Evolutionary conservation across 2,797 vertebrate species (phyloP), one percentile per base, ranked within the genome.

Genomic region (Pogoniulus pusillus): DNA sequence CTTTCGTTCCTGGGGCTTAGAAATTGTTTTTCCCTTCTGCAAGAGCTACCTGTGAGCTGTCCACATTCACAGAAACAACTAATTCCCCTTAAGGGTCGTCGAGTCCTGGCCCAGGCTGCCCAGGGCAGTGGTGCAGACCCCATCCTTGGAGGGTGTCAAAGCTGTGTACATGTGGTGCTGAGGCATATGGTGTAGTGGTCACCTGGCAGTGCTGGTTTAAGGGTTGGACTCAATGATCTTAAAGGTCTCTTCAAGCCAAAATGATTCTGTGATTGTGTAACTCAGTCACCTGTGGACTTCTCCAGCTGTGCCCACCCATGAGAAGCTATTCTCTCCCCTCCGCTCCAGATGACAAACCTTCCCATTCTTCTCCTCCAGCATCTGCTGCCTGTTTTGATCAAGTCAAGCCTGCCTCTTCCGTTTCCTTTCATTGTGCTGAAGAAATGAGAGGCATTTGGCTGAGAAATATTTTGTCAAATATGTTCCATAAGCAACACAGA

Each of bases 391-490:
- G 89, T 96, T 96, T 95, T 94, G 84, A 71, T 82, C 68, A 76
- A 84, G 59, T 35, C 32, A 54, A 89, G 65, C 51, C 65, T 92
- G 55, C 65, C 72, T 92, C 85, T 97, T 98, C 96, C 96, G 95
- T 94, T 97, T 96, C 96, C 95, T 93, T 77, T 86, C 72, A 97
- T 97, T 97, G 97, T 97, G 81, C 93, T 85, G 32, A 78, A 95
- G 82, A 63, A 79, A 92, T 76, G 19, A n/a, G 59, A 89, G 89
- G 72, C 62, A 71, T 91, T 96, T 96, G 95, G 62, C 91, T 51
- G 16, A 53, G 53, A 71, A 94, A 85, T 6, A 0, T 94, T 96
- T 96, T 94, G 81, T 30, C 69, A 89, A 47, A 93, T 81, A 68
- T 16, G 27, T 86, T 92, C 32, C 43, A 32, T 51, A 94, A 79